These are phyloP conservation scores for Pseudomugil tenellus DNA, from an alignment of 2,797 vertebrate genomes.

Conservation along the genomic window DNA sequence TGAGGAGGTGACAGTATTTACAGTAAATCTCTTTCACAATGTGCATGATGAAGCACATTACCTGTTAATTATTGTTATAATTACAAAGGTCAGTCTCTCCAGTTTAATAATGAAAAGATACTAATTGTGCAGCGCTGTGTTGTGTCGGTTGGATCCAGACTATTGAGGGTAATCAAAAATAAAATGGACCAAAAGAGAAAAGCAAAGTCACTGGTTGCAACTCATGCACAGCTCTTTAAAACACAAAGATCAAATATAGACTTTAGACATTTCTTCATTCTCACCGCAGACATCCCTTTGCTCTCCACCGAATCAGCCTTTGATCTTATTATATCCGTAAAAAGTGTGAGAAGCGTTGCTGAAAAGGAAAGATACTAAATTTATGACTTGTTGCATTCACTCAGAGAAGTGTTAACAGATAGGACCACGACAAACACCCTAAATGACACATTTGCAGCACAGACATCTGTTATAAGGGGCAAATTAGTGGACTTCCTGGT, in stretches of 20 bases:
- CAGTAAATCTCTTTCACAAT: background rate
- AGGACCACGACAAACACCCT: constrained; percentile 31
- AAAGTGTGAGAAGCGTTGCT: constrained; percentile 13
- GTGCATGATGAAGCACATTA: background rate
- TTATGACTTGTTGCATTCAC: constrained; percentile 38
- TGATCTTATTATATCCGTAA: constrained; percentile 3
- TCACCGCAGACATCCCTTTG: constrained; percentile 37
- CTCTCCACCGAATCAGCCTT: constrained; percentile 23
- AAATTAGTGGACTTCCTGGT: constrained; percentile 27
- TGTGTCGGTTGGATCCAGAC: constrained; percentile 2
- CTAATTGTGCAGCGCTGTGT: constrained; percentile 15
- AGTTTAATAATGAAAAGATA: background rate
- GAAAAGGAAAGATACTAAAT: constrained; percentile 13
- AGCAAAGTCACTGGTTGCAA: constrained; percentile 53
- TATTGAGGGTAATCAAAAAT: constrained; percentile 12
- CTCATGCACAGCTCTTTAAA: constrained; percentile 34
- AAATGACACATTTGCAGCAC: constrained; percentile 4
- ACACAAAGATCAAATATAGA: constrained; percentile 47
- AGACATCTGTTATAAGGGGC: background rate
- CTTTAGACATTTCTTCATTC: constrained; percentile 40
- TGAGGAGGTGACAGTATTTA: background rate
- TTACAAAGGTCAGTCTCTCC: constrained; percentile 18
- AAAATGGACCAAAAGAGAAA: constrained; percentile 26
- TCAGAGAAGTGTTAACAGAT: constrained; percentile 48
- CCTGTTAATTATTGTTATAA: constrained; percentile 4